Conservation (phyloP, 2,888 invertebrate species). For the Scrobipalpa costella region DNA sequence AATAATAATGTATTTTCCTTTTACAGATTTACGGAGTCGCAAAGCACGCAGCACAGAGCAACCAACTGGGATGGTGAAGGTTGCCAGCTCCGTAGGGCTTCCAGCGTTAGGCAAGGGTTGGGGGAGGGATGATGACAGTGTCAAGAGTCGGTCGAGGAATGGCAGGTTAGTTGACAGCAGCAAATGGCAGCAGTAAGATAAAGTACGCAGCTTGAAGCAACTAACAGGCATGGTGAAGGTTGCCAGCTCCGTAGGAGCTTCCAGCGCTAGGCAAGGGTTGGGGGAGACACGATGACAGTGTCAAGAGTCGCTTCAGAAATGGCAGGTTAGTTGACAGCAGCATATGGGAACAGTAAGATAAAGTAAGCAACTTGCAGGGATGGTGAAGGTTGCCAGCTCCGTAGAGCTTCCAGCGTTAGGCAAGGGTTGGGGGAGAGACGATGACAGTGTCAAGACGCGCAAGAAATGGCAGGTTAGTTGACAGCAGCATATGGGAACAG, state of each 20-base stretch:
- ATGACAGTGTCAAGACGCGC: slow-evolving; percentile 64
- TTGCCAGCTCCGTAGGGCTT: slow-evolving; percentile 57
- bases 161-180: slow-evolving; percentile 54
- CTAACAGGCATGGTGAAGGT: slow-evolving; percentile 56
- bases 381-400: slow-evolving; percentile 58
- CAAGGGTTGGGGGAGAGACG: slow-evolving; percentile 58
- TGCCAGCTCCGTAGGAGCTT: slow-evolving; percentile 57
- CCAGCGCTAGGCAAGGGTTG: slow-evolving; percentile 62
- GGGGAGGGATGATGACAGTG: slow-evolving; percentile 62
- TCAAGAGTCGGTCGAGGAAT: slow-evolving; percentile 62
- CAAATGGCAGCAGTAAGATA: slow-evolving; percentile 29
- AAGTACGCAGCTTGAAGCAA: slow-evolving; percentile 69
- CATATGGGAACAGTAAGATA: slow-evolving; percentile 31
- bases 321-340: slow-evolving; percentile 57
- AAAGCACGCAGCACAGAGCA: slow-evolving; percentile 71
- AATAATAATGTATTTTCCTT: neutral
- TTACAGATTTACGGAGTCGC: slow-evolving; percentile 56
- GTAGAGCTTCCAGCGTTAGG: slow-evolving; percentile 61
- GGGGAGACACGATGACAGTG: slow-evolving; percentile 62
- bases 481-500: no score
- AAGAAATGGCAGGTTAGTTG: slow-evolving; percentile 64
- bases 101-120: slow-evolving; percentile 61
- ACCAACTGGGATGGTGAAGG: slow-evolving; percentile 55
- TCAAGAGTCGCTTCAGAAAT: slow-evolving; percentile 62
- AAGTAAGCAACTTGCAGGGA: slow-evolving; percentile 61